These are phyloP conservation scores for Hemaris fuciformis DNA, from an alignment of 2,888 invertebrate genomes.

Conservation along the genomic window DNA sequence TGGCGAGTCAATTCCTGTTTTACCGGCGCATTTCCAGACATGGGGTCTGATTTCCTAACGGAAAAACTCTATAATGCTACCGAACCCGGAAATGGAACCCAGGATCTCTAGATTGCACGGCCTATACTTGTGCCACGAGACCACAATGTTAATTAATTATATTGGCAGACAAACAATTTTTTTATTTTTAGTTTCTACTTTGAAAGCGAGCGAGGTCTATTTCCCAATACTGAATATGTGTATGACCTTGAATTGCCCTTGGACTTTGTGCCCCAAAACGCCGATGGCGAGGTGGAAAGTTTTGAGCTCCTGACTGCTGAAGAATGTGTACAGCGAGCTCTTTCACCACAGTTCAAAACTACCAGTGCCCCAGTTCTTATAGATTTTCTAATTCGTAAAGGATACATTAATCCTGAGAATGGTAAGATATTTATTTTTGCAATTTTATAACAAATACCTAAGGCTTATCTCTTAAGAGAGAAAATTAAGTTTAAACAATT, in stretches of 20 bases:
- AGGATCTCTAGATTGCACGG: too few relatives aligned
- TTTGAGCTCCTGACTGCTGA: slow-evolving; percentile 93
- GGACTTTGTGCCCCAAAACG: slow-evolving; percentile 95
- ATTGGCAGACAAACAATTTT: too few relatives aligned
- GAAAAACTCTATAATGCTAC: too few relatives aligned
- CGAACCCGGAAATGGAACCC: too few relatives aligned
- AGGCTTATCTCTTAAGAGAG: too few relatives aligned
- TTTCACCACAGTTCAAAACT: slow-evolving; percentile 93
- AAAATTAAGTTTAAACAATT: too few relatives aligned
- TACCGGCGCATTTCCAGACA: too few relatives aligned
- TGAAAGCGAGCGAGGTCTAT: slow-evolving; percentile 95
- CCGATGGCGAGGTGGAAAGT: slow-evolving; percentile 96
- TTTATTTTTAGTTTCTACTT: slow-evolving; percentile 87
- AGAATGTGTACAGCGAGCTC: slow-evolving; percentile 90
- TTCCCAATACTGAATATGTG: slow-evolving; percentile 96
- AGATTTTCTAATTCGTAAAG: slow-evolving; percentile 96
- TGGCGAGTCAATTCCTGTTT: too few relatives aligned
- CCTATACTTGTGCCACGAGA: too few relatives aligned
- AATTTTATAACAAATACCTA: not conserved
- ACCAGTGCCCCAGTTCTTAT: slow-evolving; percentile 95
- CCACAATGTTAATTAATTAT: too few relatives aligned
- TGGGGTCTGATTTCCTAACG: too few relatives aligned
- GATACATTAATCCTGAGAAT: slow-evolving; percentile 93
- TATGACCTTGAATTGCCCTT: slow-evolving; percentile 95
- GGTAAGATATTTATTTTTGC: slow-evolving; percentile 74